Conservation (phyloP, 1,140 invertebrate genomes). For the Mya arenaria region DNA sequence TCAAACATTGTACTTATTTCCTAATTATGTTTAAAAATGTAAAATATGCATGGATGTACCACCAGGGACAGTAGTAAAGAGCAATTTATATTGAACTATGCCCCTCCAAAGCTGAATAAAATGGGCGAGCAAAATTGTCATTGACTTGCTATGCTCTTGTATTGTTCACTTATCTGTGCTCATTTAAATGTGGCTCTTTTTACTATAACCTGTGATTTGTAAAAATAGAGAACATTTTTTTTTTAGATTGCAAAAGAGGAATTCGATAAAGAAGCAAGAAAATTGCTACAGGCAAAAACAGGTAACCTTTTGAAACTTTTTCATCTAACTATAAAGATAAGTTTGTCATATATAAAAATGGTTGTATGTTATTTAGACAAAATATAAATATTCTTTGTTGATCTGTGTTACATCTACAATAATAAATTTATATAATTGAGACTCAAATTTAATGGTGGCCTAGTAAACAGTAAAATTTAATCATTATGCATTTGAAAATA, state of each 20-base stretch:
- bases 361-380: too few species aligned
- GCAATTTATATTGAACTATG: not conserved
- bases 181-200: not conserved
- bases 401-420: not conserved
- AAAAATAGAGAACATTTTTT: constrained; percentile 26
- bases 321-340: too few species aligned
- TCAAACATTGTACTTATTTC: not conserved
- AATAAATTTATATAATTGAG: not conserved
- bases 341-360: too few species aligned
- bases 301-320: constrained; percentile 62
- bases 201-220: not conserved
- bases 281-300: constrained; percentile 86
- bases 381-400: too few species aligned
- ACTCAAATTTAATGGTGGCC: not conserved
- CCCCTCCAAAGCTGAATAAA: not conserved
- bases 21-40: not conserved
- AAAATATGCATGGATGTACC: not conserved
- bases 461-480: not conserved
- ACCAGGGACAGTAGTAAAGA: not conserved
- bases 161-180: not conserved
- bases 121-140: not conserved
- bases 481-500: too few species aligned
- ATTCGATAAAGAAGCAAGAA: constrained; percentile 89
- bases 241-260: constrained; percentile 88
- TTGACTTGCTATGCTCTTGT: not conserved